A percentile compares a stretch with the other conserved stretches of the same genome.
phyloP scores from a whole-genome alignment of 2,888 invertebrate genomes.

The Helobdella robusta region DNA sequence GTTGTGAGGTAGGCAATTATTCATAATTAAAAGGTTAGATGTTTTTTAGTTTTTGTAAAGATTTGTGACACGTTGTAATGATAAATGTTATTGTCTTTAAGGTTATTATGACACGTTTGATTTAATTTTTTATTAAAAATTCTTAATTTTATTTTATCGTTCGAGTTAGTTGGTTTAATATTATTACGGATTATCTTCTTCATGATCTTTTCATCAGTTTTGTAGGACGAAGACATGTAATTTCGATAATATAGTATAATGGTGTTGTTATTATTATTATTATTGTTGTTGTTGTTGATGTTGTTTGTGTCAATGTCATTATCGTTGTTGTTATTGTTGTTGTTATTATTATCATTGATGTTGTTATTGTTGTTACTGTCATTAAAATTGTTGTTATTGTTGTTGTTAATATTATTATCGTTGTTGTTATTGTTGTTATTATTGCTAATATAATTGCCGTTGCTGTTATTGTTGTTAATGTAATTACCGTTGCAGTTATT shows the following conservation, averaged over 20 bases:
- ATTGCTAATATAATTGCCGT: neutral
- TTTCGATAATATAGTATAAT: neutral
- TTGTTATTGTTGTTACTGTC: neutral
- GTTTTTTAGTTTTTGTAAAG: too few species aligned
- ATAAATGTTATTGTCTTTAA: too few species aligned
- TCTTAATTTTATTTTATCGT: too few species aligned
- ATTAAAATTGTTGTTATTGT: neutral
- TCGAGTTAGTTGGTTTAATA: too few species aligned
- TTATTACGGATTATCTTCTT: too few species aligned
- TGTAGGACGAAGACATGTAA: too few species aligned
- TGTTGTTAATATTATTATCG: neutral
- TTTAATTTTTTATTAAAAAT: neutral
- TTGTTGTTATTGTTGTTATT: neutral
- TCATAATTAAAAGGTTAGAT: too few species aligned
- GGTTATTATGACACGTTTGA: neutral
- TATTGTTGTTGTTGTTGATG: neutral
- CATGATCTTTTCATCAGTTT: too few species aligned
- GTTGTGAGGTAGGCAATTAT: too few species aligned
- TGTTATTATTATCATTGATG: neutral
- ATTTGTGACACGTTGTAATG: too few species aligned
- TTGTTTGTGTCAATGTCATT: neutral
- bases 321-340: neutral
- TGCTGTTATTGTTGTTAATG: constrained; percentile 2
- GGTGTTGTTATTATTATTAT: constrained; percentile 7
- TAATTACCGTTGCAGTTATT: neutral